Evolutionary conservation across 64 coral and sea anemone species (phyloP), one percentile per base, ranked within the genome.

Genomic region (Stylophora pistillata): DNA sequence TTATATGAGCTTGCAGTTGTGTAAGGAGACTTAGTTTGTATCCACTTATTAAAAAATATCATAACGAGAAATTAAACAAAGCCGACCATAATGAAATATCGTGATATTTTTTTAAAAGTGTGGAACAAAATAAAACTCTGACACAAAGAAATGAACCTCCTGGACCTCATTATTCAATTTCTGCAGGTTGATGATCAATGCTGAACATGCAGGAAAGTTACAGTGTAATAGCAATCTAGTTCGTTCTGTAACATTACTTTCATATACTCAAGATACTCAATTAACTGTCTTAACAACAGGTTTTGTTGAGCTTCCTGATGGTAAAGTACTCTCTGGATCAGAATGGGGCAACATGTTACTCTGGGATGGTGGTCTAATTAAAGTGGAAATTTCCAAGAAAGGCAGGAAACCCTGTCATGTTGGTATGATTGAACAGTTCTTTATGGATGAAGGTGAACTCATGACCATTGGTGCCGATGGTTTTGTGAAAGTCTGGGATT

Each of bases 341-440:
- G 97, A 99, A 85, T 99, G 97, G 97, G 97, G 97, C 2, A 99
- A 99, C 78, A 99, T 99, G 97, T 76, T 99, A 75, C 72, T 99
- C 28, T 99, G 97, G 97, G 97, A 99, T 59, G 97, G 97, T 64
- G 97, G 97, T 13, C 87, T 99, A 10, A 99, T 99, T 75, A 99
- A 93, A 59, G 97, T 99, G 81, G 97, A 99, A 72, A 99, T 99
- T 53, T 95, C 82, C 64, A 99, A 99, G 90, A 99, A 99, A 78
- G 97, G 93, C 21, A 99, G 92, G 66, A 99, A 99, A 78, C 74
- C 82, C 11, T 99, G 97, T n/a, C 97, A 99, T 78, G 91, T 90
- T 83, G 97, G 97, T 14, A 99, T 95, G 97, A 99, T 99, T 56
- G 89, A 95, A 58, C 97, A 99, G 88, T 99, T 99, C 88, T 99